A percentile compares a stretch with the other conserved stretches of the same genome.
Evolutionary conservation across 2,113 vertebrate species (phyloP).

Genomic region (Sorex araneus): DNA sequence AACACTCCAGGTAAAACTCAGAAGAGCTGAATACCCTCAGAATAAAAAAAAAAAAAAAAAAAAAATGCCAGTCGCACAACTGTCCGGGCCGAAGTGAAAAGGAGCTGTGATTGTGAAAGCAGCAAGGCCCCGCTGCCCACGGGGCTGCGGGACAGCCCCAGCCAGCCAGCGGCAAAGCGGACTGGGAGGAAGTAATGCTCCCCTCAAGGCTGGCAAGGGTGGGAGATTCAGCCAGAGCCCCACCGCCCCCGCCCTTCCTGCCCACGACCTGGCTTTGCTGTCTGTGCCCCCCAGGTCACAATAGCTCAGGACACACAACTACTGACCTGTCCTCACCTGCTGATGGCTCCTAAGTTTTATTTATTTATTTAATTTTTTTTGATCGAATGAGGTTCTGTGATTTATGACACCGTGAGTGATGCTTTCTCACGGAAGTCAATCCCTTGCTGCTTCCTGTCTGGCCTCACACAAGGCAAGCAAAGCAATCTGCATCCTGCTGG

Average conservation of each 20-base stretch:
- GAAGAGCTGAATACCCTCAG: not conserved
- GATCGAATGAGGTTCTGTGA: too few relatives aligned
- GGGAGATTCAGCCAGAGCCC: too few relatives aligned
- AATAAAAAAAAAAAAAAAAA: not conserved
- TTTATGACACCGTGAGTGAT: too few relatives aligned
- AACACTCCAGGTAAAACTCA: not conserved
- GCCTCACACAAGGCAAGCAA: not conserved
- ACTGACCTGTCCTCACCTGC: not conserved
- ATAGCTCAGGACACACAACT: not conserved
- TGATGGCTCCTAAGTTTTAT: not conserved
- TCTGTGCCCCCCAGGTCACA: not conserved
- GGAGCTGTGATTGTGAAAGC: not conserved
- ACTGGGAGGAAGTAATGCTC: not conserved
- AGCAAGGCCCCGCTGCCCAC: not conserved
- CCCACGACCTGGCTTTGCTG: not conserved
- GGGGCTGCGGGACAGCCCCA: too few relatives aligned
- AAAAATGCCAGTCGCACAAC: not conserved
- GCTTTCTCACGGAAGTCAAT: not conserved
- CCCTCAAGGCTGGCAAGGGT: not conserved
- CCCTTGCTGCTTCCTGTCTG: not conserved
- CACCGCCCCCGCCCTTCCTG: too few relatives aligned
- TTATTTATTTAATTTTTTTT: too few relatives aligned
- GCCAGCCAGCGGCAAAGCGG: too few relatives aligned
- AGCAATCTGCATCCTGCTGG: not conserved
- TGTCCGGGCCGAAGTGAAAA: not conserved